Conservation (phyloP, 2,113 vertebrate genomes). For the Oplegnathus fasciatus region DNA sequence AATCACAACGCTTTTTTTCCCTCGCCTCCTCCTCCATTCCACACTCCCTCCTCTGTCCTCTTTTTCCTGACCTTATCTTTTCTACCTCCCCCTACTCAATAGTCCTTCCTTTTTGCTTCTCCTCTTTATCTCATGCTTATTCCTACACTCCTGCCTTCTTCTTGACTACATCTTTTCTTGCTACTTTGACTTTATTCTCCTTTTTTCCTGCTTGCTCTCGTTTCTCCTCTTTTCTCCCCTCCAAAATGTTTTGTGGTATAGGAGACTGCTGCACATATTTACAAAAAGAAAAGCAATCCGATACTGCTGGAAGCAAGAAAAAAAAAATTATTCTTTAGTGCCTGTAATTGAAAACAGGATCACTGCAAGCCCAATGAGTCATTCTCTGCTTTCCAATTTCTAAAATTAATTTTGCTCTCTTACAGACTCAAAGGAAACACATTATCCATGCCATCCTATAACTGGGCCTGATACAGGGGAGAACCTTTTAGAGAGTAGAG, state of each 20-base stretch:
- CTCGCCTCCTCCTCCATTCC: conserved; percentile 35
- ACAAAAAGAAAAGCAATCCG: conserved; percentile 58
- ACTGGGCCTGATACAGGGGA: conserved; percentile 8
- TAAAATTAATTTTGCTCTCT: conserved; percentile 52
- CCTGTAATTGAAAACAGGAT: conserved; percentile 83
- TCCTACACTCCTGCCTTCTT: neutral
- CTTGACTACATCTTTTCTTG: neutral
- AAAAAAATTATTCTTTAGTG: conserved; percentile 49
- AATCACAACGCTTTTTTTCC: conserved; percentile 53
- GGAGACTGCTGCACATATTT: conserved; percentile 59
- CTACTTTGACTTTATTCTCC: neutral
- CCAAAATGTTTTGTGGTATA: conserved; percentile 52
- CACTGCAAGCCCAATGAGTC: conserved; percentile 53
- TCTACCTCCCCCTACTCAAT: conserved; percentile 22
- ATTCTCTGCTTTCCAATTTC: conserved; percentile 50
- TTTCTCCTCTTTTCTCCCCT: conserved; percentile 34
- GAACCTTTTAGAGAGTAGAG: conserved; percentile 22
- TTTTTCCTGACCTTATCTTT: conserved; percentile 59
- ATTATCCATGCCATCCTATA: conserved; percentile 32
- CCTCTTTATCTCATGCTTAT: conserved; percentile 34
- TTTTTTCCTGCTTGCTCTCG: conserved; percentile 16
- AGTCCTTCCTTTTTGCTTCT: conserved; percentile 51
- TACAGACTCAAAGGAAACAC: conserved; percentile 20
- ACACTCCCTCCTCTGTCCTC: conserved; percentile 57
- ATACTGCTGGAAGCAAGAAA: conserved; percentile 53